These are phyloP conservation scores for Drosophila bunnanda DNA, from an alignment of 2,888 invertebrate genomes.

Conservation along the genomic window DNA sequence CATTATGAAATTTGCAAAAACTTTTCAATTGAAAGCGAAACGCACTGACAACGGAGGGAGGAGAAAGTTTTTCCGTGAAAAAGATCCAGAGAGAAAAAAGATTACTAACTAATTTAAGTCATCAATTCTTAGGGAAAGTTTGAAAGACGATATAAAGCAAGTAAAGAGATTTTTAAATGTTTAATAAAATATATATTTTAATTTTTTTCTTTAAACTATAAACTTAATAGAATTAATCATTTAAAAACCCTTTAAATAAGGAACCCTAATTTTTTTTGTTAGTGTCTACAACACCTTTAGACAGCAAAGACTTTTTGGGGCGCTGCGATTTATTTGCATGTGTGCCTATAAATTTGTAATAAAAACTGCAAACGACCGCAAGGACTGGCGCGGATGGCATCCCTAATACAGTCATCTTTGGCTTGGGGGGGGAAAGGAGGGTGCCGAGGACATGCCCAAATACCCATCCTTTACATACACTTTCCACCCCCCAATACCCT, in stretches of 20 bases:
- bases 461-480: slow-evolving; percentile 6
- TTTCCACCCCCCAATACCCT: slow-evolving; percentile 11
- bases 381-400: slow-evolving; percentile 50
- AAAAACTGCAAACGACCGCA: slow-evolving; percentile 80
- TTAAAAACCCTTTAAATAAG: background rate
- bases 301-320: slow-evolving; percentile 18
- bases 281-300: slow-evolving; percentile 17
- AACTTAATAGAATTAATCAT: background rate
- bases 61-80: slow-evolving; percentile 35
- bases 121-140: background rate
- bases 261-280: background rate
- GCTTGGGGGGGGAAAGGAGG: slow-evolving; percentile 56
- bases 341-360: slow-evolving; percentile 82
- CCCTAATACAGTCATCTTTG: slow-evolving; percentile 76
- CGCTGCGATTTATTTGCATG: slow-evolving; percentile 79
- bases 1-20: slow-evolving; percentile 75
- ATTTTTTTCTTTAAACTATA: background rate
- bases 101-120: background rate
- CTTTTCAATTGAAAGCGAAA: slow-evolving; percentile 67
- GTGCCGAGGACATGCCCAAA: slow-evolving; percentile 33
- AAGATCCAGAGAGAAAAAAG: background rate
- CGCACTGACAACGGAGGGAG: slow-evolving; percentile 17
- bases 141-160: no score
- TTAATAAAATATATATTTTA: background rate
- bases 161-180: background rate